Evolutionary conservation across 2,888 invertebrate species (phyloP), one percentile per base, ranked within the genome.

Genomic region (Clitarchus hookeri): DNA sequence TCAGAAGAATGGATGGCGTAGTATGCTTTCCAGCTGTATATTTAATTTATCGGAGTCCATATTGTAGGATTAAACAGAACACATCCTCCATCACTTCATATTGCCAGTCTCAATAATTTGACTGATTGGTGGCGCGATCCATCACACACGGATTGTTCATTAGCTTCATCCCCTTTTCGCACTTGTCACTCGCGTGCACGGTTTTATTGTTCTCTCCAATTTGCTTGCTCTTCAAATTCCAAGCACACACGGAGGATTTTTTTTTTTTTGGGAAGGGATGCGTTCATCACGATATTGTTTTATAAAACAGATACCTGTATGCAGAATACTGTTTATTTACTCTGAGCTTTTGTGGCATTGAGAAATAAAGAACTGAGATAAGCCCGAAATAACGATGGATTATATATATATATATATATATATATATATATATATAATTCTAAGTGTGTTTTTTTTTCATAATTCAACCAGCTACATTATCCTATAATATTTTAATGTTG

Each of bases 51-150:
- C 23, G 23, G 65, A n/a, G 19, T 19, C 65, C 65, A 19, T 65
- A 65, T 16, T 65, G 65, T 65, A 65, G 65, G 65, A 65, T 65
- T 65, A 65, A n/a, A 8, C n/a, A 65, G 65, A 65, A 23, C 65
- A 65, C n/a, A 65, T 19, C 23, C n/a, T 65, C 19, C 65, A 65
- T n/a, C 65, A 65, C 65, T 65, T 65, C 65, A 65, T 65, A 65
- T 65, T 65, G 65, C n/a, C 65, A 65, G 65, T 65, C 65, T 65
- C 65, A n/a, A n/a, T 65, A n/a, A n/a, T 65, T 65, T 65, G 65
- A 65, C 65, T 65, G 65, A 65, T 65, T 65, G 65, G 65, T 65
- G 65, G 65, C 65, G 19, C 65, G n/a, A 65, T 65, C n/a, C 65
- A 65, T 65, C 65, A n/a, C 65, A n/a, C 65, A n/a, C 65, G 19